Evolutionary conservation across 2,113 vertebrate genomes (phyloP), one percentile per base, ranked within the genome.

Genomic region (Eurystomus gularis): DNA sequence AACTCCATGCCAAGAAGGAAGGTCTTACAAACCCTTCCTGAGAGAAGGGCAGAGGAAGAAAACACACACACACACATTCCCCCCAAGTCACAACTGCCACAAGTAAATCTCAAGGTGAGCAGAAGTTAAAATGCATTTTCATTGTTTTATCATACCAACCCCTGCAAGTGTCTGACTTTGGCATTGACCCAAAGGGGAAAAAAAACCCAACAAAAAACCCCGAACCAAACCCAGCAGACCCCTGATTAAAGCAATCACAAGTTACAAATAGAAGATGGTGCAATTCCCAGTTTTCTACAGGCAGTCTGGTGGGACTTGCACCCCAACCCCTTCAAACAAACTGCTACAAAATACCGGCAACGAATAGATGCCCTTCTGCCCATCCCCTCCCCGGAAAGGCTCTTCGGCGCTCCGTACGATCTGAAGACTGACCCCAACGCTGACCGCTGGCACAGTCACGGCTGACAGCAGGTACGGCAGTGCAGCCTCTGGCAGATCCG

Each of bases 311-410:
- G 37, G 24, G 28, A 19, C 35, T 51, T 46, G 17, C 10, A 52
- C 37, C 48, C 21, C 35, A 31, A 9, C 31, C 39, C 7, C 16
- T 37, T 54, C 13, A 18, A 42, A 33, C 7, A 35, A 51, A 3
- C 19, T 21, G 13, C 26, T 13, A 5, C 0, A 7, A n/a, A 39
- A 17, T 3, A 16, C 0, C 8, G 35, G 9, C 25, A 29, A 10
- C 3, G 0, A 3, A 10, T 0, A 7, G 0, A 3, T 1, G 5
- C 4, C 7, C 21, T 25, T 18, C 62, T 31, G 3, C 2, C 6
- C 12, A 14, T 3, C 6, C 6, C 14, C 7, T 4, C 2, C 10
- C 18, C 5, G 1, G 1, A 14, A 3, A 3, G 4, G 21, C 54
- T 9, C 20, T 7, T 2, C 7, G 12, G 7, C 23, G 17, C 4